A percentile compares a stretch with the other conserved stretches of the same genome.
Conservation (phyloP, 2,888 invertebrate genomes). For the Thera britannica region DNA sequence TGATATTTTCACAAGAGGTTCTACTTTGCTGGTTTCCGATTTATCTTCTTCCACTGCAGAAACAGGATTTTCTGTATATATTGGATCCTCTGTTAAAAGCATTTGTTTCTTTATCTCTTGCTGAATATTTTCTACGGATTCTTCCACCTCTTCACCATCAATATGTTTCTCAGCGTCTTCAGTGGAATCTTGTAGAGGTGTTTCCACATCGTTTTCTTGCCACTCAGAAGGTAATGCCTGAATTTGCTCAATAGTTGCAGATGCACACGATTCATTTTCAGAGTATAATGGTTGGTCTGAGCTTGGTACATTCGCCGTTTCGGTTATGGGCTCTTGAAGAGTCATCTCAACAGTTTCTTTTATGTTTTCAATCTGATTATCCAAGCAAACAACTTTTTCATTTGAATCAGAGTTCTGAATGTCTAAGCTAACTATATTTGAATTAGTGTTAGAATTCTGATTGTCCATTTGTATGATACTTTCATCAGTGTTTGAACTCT, state of each 20-base stretch:
- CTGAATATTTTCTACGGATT: constrained; percentile 79
- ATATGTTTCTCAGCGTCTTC: constrained; percentile 24
- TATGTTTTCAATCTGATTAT: constrained; percentile 6
- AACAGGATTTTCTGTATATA: constrained; percentile 43
- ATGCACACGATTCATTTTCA: constrained; percentile 5
- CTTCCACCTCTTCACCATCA: constrained; percentile 64
- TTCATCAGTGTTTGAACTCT: constrained; percentile 3
- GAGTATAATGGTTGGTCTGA: not conserved
- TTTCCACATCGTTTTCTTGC: constrained; percentile 71
- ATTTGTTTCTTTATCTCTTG: constrained; percentile 75
- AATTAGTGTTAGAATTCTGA: constrained; percentile 9
- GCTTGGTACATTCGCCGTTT: constrained; percentile 7
- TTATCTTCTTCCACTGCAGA: constrained; percentile 39
- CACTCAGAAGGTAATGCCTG: constrained; percentile 68
- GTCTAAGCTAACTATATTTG: constrained; percentile 6
- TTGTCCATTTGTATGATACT: constrained; percentile 7
- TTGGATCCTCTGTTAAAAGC: constrained; percentile 32
- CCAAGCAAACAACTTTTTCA: constrained; percentile 22
- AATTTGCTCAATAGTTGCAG: constrained; percentile 49
- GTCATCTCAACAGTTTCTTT: constrained; percentile 14
- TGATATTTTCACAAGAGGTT: constrained; percentile 65
- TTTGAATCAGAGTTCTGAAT: constrained; percentile 15
- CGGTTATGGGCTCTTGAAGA: constrained; percentile 8
- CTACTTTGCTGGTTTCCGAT: constrained; percentile 17
- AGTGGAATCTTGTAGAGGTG: constrained; percentile 32